Base-by-base conservation (phyloP, 2,113 vertebrate genomes). In the Cheilinus undulatus region DNA sequence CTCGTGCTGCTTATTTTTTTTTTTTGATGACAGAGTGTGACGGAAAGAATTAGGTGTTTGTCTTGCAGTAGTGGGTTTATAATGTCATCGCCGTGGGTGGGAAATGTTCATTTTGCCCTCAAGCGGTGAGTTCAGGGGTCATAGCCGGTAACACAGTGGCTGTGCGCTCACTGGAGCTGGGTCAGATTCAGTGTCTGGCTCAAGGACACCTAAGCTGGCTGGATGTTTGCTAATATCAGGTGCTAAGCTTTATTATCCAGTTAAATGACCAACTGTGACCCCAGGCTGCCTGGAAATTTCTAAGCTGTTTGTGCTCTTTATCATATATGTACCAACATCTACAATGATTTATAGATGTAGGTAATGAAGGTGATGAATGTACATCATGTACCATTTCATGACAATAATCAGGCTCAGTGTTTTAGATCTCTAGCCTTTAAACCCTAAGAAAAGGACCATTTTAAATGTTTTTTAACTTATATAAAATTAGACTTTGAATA, bases 221-320 rank as follows among this genome's bases (percentile, higher is more conserved):
- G 65, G 58, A 61, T 60, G 78, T 82, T 84, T 80, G 78, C 59
- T 78, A 74, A 77, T 77, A 72, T 72, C 42, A 20, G 49, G 38
- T 48, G 64, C 72, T 80, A 80, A 82, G 69, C 73, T 81, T 64
- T 58, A 73, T 82, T 62, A 69, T 62, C 32, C 73, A 57, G 61
- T 67, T 51, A 38, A 76, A 80, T 61, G 75, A 38, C 59, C 40
- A 58, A 62, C 48, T 78, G 42, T 51, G 75, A 73, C 28, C 52
- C 17, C 28, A 48, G 13, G 27, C 63, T 53, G 57, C 59, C 8
- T 1, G 14, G 23, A 2, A n/a, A 19, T 71, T 71, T 76, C 49
- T 38, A 48, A 61, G 49, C 50, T 24, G 13, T 17, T n/a, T 65
- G 61, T 42, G 54, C 49, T 36, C 54, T 38, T 62, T 56, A 1